Base-by-base conservation (phyloP, 1,140 invertebrate species). In the Lanistes nyassanus region DNA sequence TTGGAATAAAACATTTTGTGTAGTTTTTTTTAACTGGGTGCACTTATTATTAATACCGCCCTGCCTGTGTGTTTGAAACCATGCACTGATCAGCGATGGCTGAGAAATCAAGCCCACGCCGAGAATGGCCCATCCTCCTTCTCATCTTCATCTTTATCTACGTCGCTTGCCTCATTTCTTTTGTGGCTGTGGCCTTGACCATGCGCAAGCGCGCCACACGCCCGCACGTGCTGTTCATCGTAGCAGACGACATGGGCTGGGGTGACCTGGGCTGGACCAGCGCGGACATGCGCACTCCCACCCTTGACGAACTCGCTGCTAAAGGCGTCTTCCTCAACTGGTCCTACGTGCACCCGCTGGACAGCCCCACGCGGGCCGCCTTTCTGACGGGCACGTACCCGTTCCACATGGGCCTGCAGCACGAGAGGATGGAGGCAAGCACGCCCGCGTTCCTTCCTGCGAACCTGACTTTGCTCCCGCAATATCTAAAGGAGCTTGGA, bases 311-410 rank as follows among this genome's bases (percentile, higher is more conserved):
- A 13, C 31, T 74, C 39, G 29, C 64, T 34, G 51, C 51, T 7
- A 66, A 34, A 19, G 64, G 60, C 39, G 64, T 74, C 23, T 31
- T 74, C 34, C 60, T 74, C 7, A 74, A 65, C 72, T 47, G 64
- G 26, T 65, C 64, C 29, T 65, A 65, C 42, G 64, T 31, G 0
- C 70, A 72, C 31, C 69, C 70, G 36, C 36, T 72, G 13, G 70
- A 72, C 26, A 42, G 55, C 26, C 70, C 70, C 6, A 60, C 70
- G 2, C 34, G 70, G 3, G 70, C 70, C 1, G 55, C 70, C 56
- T 23, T 62, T n/a, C 60, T 72, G 16, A 72, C 70, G 42, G 70
- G 70, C 13, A 72, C 60, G 53, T 72, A 72, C 55, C 70, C 70
- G 3, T 72, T 39, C 36, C 70, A 62, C 70, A 72, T 72, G 55